These are phyloP conservation scores for Prosapia bicincta DNA, from an alignment of 2,888 invertebrate genomes.

Conservation along the genomic window DNA sequence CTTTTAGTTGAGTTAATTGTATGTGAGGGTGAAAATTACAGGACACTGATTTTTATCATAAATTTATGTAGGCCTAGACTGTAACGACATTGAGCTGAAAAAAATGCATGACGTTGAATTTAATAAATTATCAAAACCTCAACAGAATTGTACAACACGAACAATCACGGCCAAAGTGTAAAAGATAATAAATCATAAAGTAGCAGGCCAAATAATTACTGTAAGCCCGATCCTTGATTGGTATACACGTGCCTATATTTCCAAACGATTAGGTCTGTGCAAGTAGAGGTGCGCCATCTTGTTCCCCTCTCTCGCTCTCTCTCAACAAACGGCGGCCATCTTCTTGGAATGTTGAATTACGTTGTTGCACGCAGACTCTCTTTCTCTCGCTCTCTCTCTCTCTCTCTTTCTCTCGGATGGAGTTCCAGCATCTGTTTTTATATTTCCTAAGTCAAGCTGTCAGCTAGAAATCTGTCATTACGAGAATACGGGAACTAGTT, in stretches of 20 bases:
- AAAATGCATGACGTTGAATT: neutral
- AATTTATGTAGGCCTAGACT: too few species aligned
- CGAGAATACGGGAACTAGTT: neutral
- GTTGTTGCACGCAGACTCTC: slow-evolving; percentile 4
- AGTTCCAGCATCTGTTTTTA: neutral
- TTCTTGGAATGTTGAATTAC: slow-evolving; percentile 20
- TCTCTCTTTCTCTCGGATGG: neutral
- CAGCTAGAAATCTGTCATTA: neutral
- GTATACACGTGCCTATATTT: neutral
- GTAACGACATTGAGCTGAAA: too few species aligned
- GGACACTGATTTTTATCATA: too few species aligned
- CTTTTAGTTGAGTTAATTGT: too few species aligned
- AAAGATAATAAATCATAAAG: neutral
- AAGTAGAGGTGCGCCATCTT: slow-evolving; percentile 15
- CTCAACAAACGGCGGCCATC: slow-evolving; percentile 4
- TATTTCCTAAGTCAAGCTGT: neutral
- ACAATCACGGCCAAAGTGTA: neutral
- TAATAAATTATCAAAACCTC: neutral
- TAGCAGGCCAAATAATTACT: neutral
- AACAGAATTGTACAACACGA: neutral
- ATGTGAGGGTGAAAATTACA: too few species aligned
- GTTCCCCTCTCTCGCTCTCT: neutral
- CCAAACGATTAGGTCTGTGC: neutral
- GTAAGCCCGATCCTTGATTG: neutral
- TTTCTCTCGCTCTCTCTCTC: slow-evolving; percentile 1